Percentiles rank a stretch among this genome's conserved stretches.
These are phyloP conservation scores for Parazoanthus swiftii DNA, from an alignment of 92 coral and sea anemone genomes.

Conservation along the genomic window DNA sequence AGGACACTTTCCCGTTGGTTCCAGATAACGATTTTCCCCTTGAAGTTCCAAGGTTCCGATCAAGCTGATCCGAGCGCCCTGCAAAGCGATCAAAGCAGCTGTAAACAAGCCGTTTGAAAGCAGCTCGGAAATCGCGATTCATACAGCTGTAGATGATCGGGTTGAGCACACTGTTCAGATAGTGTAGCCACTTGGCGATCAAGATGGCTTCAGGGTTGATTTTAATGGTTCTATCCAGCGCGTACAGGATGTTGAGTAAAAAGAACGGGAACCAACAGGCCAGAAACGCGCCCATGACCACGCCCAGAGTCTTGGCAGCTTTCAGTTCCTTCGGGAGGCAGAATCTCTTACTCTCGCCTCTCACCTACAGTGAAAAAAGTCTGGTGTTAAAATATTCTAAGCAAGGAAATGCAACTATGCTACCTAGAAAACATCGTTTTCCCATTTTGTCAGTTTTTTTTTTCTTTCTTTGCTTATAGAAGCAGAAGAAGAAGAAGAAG, in stretches of 20 bases:
- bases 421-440: too few relatives aligned
- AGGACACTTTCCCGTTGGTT: background rate
- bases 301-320: slow-evolving; percentile 95
- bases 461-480: too few relatives aligned
- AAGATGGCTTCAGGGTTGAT: slow-evolving; percentile 59
- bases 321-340: slow-evolving; percentile 92
- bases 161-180: slow-evolving; percentile 70
- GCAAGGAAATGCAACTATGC: too few relatives aligned
- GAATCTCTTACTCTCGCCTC: slow-evolving; percentile 76
- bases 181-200: slow-evolving; percentile 82
- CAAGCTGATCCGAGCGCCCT: slow-evolving; percentile 10
- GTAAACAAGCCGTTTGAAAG: slow-evolving; percentile 56
- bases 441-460: too few relatives aligned
- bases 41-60: slow-evolving; percentile 18
- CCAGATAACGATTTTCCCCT: slow-evolving; percentile 13
- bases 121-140: slow-evolving; percentile 74
- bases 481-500: too few relatives aligned
- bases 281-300: slow-evolving; percentile 88
- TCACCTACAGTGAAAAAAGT: slow-evolving; percentile 36
- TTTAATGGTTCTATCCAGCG: slow-evolving; percentile 57
- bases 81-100: slow-evolving; percentile 8
- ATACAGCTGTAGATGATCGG: slow-evolving; percentile 78
- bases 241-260: slow-evolving; percentile 72
- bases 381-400: too few relatives aligned
- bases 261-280: slow-evolving; percentile 97